These are phyloP conservation scores for Onychomys arenicola DNA, from an alignment of 2,797 vertebrate genomes.

Conservation along the genomic window DNA sequence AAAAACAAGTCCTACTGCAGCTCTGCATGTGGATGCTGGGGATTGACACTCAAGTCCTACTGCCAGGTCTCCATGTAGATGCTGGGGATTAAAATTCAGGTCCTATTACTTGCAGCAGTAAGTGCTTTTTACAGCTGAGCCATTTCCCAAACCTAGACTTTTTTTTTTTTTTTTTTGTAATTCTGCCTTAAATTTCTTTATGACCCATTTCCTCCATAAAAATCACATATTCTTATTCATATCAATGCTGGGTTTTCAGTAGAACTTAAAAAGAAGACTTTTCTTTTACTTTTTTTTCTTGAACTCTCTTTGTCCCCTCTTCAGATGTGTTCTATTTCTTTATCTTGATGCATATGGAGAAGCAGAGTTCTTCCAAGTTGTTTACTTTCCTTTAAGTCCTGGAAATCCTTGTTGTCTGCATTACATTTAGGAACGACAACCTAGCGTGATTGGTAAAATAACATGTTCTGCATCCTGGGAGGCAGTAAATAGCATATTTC, in stretches of 20 bases:
- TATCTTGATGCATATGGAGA: not conserved
- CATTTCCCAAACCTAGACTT: not conserved
- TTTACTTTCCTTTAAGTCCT: not conserved
- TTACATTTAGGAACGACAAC: not conserved
- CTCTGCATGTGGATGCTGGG: too few species aligned
- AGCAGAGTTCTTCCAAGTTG: not conserved
- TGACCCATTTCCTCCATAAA: not conserved
- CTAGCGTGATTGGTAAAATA: not conserved
- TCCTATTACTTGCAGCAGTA: not conserved
- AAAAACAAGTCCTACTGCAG: too few species aligned
- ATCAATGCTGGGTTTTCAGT: not conserved
- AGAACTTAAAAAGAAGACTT: not conserved
- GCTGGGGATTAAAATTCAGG: not conserved
- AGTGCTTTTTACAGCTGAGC: not conserved
- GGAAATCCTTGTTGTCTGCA: not conserved
- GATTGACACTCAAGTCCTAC: too few species aligned
- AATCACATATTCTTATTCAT: conserved; percentile 5
- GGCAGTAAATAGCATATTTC: not conserved
- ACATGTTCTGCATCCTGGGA: not conserved
- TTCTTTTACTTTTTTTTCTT: not conserved
- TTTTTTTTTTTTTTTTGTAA: not conserved
- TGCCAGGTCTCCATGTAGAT: not conserved
- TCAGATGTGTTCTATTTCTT: not conserved
- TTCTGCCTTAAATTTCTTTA: conserved; percentile 40
- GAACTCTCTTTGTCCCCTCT: not conserved